Conservation (phyloP, 2,888 invertebrate genomes). For the Stictocephala bisonia region DNA sequence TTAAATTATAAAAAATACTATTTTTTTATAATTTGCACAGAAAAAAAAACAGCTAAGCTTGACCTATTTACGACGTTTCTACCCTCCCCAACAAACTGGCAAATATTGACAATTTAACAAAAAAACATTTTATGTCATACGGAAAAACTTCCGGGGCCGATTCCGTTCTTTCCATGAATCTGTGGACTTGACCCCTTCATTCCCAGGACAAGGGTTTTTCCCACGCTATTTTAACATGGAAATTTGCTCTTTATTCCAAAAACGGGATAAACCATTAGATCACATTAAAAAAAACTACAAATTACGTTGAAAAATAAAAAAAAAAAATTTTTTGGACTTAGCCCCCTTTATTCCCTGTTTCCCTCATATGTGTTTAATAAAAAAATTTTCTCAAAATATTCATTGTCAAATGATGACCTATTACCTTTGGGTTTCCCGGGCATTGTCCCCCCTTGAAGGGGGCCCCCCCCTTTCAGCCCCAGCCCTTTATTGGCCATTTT, state of each 20-base stretch:
- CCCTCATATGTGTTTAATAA: no score
- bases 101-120: neutral
- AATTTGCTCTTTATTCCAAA: neutral
- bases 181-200: constrained; percentile 8
- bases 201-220: neutral
- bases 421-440: no score
- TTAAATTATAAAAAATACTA: constrained; percentile 7
- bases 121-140: neutral
- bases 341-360: no score
- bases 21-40: neutral
- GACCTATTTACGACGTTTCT: neutral
- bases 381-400: no score
- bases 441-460: no score
- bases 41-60: neutral
- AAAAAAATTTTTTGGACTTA: neutral
- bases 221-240: constrained; percentile 9
- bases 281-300: neutral
- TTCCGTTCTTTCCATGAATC: neutral
- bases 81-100: neutral
- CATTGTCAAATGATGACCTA: no score
- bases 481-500: no score
- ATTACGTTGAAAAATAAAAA: neutral
- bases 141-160: neutral
- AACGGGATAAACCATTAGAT: neutral
- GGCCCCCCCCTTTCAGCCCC: no score